Evolutionary conservation across 2,113 vertebrate genomes (phyloP).

Genomic region (Leiothrix lutea): DNA sequence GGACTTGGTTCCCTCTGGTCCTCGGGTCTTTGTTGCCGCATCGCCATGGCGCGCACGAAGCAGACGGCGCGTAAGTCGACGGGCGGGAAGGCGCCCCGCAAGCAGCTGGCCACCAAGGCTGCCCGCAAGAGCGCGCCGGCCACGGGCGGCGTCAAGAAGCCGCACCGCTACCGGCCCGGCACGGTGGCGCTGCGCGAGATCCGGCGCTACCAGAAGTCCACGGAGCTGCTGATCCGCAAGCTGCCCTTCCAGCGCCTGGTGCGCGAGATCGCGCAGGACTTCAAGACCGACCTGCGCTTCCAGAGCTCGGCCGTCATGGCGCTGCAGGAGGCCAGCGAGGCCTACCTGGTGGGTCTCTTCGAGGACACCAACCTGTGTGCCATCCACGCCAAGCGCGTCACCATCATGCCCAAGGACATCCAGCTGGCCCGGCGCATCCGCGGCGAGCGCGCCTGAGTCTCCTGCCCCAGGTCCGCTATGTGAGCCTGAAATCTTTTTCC

Average conservation of each 20-base stretch:
- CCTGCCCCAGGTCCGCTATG: too few relatives aligned
- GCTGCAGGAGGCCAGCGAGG: slow-evolving; percentile 72
- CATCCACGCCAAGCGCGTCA: slow-evolving; percentile 81
- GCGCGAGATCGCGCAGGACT: slow-evolving; percentile 72
- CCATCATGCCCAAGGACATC: slow-evolving; percentile 85
- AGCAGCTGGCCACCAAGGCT: slow-evolving; percentile 63
- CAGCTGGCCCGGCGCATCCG: slow-evolving; percentile 89
- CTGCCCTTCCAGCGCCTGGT: slow-evolving; percentile 79
- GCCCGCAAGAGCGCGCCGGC: slow-evolving; percentile 18
- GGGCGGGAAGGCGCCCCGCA: slow-evolving; percentile 40
- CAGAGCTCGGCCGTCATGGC: slow-evolving; percentile 67
- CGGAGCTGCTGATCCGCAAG: slow-evolving; percentile 80
- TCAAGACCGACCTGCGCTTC: slow-evolving; percentile 70
- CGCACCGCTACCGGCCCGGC: slow-evolving; percentile 51
- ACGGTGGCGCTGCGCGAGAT: slow-evolving; percentile 72
- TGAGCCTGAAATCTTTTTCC: too few relatives aligned
- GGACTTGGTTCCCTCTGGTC: fast-evolving
- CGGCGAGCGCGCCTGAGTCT: slow-evolving; percentile 73
- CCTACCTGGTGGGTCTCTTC: slow-evolving; percentile 71
- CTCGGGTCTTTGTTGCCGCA: too few relatives aligned
- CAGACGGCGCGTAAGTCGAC: slow-evolving; percentile 67
- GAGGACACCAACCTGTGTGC: slow-evolving; percentile 85
- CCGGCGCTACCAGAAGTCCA: slow-evolving; percentile 68
- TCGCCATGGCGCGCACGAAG: neutral
- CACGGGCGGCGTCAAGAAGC: slow-evolving; percentile 49